Evolutionary conservation across 2,113 vertebrate species (phyloP).

Genomic region (Nicator chloris): DNA sequence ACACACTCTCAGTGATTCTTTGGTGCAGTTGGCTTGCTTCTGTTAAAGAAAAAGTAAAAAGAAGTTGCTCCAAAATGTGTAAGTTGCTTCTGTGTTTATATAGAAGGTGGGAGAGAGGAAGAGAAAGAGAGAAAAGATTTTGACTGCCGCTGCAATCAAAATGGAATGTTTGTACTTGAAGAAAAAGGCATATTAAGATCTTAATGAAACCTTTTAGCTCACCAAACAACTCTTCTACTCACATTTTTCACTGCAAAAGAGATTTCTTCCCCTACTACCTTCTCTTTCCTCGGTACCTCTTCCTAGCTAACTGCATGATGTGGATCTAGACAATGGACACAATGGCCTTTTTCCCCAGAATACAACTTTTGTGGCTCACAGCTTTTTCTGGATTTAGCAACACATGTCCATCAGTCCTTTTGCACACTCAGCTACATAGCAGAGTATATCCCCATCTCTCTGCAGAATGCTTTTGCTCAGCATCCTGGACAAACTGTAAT

Average conservation of each 20-base stretch:
- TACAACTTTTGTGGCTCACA: background rate
- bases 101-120: background rate
- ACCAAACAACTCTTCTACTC: background rate
- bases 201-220: background rate
- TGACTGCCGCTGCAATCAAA: background rate
- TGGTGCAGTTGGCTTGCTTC: slow-evolving; percentile 89
- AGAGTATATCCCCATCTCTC: background rate
- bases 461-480: background rate
- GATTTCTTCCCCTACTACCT: background rate
- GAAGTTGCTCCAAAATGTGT: background rate
- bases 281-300: background rate
- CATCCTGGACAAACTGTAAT: background rate
- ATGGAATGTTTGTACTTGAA: background rate
- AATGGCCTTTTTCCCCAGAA: background rate
- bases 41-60: slow-evolving; percentile 59
- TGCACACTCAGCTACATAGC: background rate
- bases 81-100: background rate
- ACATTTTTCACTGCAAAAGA: background rate
- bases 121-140: background rate
- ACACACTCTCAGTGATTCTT: slow-evolving; percentile 83
- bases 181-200: background rate
- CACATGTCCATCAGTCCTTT: background rate
- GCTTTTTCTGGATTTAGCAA: background rate
- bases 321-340: background rate
- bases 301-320: background rate